Percentiles rank a stretch among this genome's conserved stretches.
These are phyloP conservation scores for Caenorhabditis uteleia DNA, from an alignment of 2,888 invertebrate genomes.

Conservation along the genomic window DNA sequence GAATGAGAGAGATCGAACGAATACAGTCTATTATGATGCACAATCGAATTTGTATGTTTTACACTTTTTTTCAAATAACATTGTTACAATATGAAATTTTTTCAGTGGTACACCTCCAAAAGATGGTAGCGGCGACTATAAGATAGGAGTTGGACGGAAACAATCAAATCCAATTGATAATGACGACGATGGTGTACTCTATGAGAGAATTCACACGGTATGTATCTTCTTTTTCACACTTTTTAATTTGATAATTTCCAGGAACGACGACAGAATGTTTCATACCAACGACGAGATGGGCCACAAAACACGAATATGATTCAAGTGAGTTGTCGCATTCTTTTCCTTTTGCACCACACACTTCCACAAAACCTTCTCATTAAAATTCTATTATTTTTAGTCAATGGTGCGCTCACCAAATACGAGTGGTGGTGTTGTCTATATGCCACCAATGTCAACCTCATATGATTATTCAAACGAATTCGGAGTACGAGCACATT, in stretches of 20 bases:
- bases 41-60: constrained; percentile 31
- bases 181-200: constrained; percentile 15
- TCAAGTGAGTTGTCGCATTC: background rate
- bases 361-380: background rate
- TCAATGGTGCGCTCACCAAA: constrained; percentile 4
- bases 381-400: background rate
- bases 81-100: too few relatives aligned
- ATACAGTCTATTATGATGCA: constrained; percentile 38
- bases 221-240: background rate
- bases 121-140: constrained; percentile 9
- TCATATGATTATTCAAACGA: constrained; percentile 27
- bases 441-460: constrained; percentile 31
- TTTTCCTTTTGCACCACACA: background rate
- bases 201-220: constrained; percentile 36
- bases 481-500: constrained; percentile 8
- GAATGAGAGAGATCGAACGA: constrained; percentile 30
- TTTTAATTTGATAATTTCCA: constrained; percentile 4
- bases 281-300: background rate
- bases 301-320: background rate
- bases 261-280: constrained; percentile 30
- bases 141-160: constrained; percentile 7
- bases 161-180: background rate
- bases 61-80: background rate
- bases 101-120: constrained; percentile 32
- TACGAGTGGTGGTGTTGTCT: background rate